These are phyloP conservation scores for Dynastes hyllus DNA, from an alignment of 2,888 invertebrate species.

Conservation along the genomic window DNA sequence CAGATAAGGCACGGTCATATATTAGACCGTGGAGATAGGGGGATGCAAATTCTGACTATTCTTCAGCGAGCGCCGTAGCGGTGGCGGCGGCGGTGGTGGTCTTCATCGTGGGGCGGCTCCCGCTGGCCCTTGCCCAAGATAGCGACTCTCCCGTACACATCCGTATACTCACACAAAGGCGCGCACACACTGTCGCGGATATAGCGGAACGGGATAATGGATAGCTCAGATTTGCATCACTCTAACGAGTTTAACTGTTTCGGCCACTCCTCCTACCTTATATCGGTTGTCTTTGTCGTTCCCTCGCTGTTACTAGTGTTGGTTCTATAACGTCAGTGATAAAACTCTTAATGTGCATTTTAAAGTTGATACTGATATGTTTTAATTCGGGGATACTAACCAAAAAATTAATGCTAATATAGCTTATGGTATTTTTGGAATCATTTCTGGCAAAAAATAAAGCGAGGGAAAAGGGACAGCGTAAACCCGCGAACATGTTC, in stretches of 20 bases:
- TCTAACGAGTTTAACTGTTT: slow-evolving; percentile 58
- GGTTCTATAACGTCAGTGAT: neutral
- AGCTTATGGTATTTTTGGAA: too few relatives aligned
- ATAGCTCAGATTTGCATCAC: slow-evolving; percentile 60
- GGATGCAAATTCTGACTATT: slow-evolving; percentile 69
- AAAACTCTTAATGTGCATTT: too few relatives aligned
- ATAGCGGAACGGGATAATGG: slow-evolving; percentile 61
- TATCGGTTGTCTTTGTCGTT: slow-evolving; percentile 15
- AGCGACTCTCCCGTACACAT: slow-evolving; percentile 30
- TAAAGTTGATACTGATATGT: too few relatives aligned
- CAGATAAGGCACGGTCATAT: slow-evolving; percentile 71
- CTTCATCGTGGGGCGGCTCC: slow-evolving; percentile 64
- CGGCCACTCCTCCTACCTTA: slow-evolving; percentile 31
- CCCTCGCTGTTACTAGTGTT: neutral
- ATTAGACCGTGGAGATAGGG: slow-evolving; percentile 63
- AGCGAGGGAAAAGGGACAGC: too few relatives aligned
- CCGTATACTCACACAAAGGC: slow-evolving; percentile 14
- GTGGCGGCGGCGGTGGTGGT: slow-evolving; percentile 67
- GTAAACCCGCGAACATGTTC: too few relatives aligned
- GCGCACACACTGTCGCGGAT: slow-evolving; percentile 39
- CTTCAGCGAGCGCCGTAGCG: slow-evolving; percentile 66
- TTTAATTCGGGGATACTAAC: too few relatives aligned
- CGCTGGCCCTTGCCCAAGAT: slow-evolving; percentile 65
- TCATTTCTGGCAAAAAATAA: too few relatives aligned
- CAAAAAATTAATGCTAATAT: too few relatives aligned